A percentile compares a stretch with the other conserved stretches of the same genome.
Evolutionary conservation across 1,140 invertebrate genomes (phyloP).

Genomic region (Brachionus paranguensis): DNA sequence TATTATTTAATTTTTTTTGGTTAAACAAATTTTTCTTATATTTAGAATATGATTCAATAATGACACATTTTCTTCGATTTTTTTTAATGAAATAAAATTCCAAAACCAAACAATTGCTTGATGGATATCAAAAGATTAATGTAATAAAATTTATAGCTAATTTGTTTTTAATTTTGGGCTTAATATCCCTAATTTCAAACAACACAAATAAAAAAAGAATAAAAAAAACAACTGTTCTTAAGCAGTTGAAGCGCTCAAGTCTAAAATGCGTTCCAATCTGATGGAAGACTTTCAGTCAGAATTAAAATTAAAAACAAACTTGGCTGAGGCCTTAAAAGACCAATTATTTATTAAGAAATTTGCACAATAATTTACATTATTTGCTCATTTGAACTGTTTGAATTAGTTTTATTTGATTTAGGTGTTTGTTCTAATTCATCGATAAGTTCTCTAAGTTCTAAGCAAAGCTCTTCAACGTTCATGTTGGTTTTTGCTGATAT

Average conservation of each 20-base stretch:
- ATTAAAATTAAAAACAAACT: neutral
- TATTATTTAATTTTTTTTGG: too few species aligned
- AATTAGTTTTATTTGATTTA: neutral
- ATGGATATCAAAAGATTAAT: too few species aligned
- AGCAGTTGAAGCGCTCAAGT: neutral
- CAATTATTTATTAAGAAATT: neutral
- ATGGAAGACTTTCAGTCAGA: neutral
- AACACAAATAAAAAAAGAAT: neutral
- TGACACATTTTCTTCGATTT: too few species aligned
- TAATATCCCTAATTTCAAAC: neutral
- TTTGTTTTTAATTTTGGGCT: neutral
- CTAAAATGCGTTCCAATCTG: neutral
- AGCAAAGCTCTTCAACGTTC: conserved; percentile 20
- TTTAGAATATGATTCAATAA: too few species aligned
- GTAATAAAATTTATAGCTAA: too few species aligned
- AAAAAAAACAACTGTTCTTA: conserved; percentile 1
- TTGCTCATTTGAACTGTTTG: neutral
- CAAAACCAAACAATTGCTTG: too few species aligned
- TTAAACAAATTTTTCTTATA: too few species aligned
- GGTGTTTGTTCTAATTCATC: neutral
- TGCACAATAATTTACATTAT: conserved; percentile 14
- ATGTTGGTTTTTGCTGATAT: conserved; percentile 35
- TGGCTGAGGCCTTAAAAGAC: neutral
- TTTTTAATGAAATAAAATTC: too few species aligned
- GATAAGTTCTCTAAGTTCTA: conserved; percentile 19